phyloP scores from a whole-genome alignment of 2,113 vertebrate species.

The Anoplopoma fimbria region DNA sequence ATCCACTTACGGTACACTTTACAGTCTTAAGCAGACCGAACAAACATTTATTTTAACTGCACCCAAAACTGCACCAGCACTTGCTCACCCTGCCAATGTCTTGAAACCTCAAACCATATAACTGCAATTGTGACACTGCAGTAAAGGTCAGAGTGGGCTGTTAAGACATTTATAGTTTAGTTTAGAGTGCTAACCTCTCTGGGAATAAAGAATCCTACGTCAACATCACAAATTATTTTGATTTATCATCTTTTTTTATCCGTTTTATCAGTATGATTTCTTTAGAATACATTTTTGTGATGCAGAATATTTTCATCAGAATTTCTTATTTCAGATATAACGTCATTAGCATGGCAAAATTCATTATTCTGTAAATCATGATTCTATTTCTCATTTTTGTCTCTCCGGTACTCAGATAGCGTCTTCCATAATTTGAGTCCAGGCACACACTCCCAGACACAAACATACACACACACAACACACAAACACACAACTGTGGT shows the following conservation, averaged over 20 bases:
- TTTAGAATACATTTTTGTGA: conserved; percentile 8
- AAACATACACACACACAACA: conserved; percentile 31
- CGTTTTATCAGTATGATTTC: not conserved
- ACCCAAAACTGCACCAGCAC: conserved; percentile 3
- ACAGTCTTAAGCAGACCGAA: not conserved
- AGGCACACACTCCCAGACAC: conserved; percentile 22
- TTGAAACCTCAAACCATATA: conserved; percentile 35
- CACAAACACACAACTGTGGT: conserved; percentile 48
- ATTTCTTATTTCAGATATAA: conserved; percentile 8
- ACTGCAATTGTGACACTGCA: conserved; percentile 24
- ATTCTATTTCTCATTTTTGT: conserved; percentile 13
- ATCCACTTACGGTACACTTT: not conserved
- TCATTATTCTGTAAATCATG: not conserved
- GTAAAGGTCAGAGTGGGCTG: conserved; percentile 30
- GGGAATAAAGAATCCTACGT: conserved; percentile 7
- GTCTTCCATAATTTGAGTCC: conserved; percentile 22
- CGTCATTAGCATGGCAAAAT: not conserved
- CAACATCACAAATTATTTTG: conserved; percentile 10
- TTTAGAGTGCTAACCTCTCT: not conserved
- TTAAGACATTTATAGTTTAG: conserved; percentile 3
- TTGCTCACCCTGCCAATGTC: conserved; percentile 30
- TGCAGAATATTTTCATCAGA: not conserved
- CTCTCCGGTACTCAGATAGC: conserved; percentile 14
- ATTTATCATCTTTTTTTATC: not conserved
- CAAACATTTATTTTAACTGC: conserved; percentile 2